phyloP scores from a whole-genome alignment of 2,113 vertebrate species.

The Aviceda subcristata region DNA sequence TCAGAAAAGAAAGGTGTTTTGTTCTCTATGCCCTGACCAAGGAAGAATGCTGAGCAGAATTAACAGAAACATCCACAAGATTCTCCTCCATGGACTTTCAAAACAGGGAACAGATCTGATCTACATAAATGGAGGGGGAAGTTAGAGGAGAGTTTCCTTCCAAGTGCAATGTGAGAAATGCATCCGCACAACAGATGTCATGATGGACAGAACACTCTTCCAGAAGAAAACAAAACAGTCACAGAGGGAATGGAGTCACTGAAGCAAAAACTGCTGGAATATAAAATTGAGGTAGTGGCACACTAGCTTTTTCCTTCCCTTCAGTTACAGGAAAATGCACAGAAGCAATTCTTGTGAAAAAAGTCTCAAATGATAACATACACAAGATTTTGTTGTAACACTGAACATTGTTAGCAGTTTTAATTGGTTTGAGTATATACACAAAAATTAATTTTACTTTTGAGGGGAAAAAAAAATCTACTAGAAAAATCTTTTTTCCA shows the following conservation, averaged over 20 bases:
- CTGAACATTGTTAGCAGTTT: neutral
- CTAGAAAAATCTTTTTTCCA: neutral
- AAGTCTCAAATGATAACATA: neutral
- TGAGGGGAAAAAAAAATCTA: neutral
- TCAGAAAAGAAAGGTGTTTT: neutral
- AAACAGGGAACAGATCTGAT: neutral
- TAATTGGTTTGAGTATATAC: neutral
- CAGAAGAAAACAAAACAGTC: neutral
- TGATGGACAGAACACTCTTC: neutral
- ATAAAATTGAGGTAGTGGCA: neutral
- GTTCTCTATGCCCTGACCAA: neutral
- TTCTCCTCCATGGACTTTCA: neutral
- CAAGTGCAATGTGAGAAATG: fast-evolving
- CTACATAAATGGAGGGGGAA: neutral
- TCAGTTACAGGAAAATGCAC: neutral
- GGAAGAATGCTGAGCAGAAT: neutral
- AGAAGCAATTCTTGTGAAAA: neutral
- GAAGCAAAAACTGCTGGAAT: neutral
- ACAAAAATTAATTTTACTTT: neutral
- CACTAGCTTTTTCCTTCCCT: neutral
- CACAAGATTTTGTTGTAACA: neutral
- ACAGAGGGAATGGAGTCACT: neutral
- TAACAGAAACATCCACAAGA: neutral
- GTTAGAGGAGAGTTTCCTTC: neutral
- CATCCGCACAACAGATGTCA: neutral